These are phyloP conservation scores for Blennius ocellaris DNA, from an alignment of 2,113 vertebrate species.

Conservation along the genomic window DNA sequence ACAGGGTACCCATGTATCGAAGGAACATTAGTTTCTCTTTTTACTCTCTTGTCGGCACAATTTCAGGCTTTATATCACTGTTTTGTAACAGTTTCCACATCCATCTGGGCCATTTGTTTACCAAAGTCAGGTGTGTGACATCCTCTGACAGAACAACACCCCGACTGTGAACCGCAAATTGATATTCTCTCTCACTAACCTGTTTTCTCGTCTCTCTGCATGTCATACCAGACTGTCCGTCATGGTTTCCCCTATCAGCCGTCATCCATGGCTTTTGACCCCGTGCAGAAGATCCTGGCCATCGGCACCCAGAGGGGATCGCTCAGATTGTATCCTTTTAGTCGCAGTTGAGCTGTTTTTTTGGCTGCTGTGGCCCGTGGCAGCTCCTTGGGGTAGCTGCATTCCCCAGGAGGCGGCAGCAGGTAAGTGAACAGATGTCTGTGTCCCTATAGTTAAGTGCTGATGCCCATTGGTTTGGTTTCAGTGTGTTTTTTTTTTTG, in stretches of 20 bases:
- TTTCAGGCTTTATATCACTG: constrained; percentile 39
- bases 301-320: constrained; percentile 95
- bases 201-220: constrained; percentile 40
- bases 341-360: constrained; percentile 32
- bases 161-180: constrained; percentile 61
- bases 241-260: constrained; percentile 99
- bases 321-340: constrained; percentile 98
- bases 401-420: constrained; percentile 34
- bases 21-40: constrained; percentile 12
- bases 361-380: constrained; percentile 11
- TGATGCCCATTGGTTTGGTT: constrained; percentile 19
- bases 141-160: constrained; percentile 58
- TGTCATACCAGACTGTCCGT: constrained; percentile 90
- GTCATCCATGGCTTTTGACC: constrained; percentile 98
- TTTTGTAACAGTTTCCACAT: constrained; percentile 49
- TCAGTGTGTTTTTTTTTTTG: constrained; percentile 16
- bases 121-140: constrained; percentile 49
- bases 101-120: constrained; percentile 68
- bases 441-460: constrained; percentile 17
- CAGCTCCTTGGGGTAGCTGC: constrained; percentile 17
- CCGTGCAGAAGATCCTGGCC: constrained; percentile 98
- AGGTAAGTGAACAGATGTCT: constrained; percentile 68
- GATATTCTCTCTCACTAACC: constrained; percentile 27
- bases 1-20: constrained; percentile 15
- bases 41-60: constrained; percentile 14